These are phyloP conservation scores for Enteromius mattozi DNA, from an alignment of 2,797 vertebrate genomes.

Conservation along the genomic window DNA sequence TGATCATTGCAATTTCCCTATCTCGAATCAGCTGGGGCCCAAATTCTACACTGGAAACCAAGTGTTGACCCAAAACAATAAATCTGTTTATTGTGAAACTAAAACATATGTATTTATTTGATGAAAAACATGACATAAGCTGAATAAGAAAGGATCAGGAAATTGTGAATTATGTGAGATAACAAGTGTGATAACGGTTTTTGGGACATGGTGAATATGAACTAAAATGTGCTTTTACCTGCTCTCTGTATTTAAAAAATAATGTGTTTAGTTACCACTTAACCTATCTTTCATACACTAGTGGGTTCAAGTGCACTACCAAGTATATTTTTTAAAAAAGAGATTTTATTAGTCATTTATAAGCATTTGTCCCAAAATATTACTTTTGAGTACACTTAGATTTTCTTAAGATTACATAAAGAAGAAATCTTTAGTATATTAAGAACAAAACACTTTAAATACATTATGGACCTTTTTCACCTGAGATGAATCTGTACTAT, in stretches of 20 bases:
- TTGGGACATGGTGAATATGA: neutral
- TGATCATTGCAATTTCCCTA: neutral
- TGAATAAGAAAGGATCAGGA: too few relatives aligned
- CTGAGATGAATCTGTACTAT: neutral
- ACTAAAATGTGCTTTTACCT: neutral
- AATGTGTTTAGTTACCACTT: too few relatives aligned
- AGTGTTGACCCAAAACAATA: neutral
- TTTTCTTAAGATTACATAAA: neutral
- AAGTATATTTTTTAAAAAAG: too few relatives aligned
- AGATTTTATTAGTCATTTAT: neutral
- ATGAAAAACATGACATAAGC: neutral
- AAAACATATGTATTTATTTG: neutral
- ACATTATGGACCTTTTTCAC: neutral
- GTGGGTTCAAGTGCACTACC: too few relatives aligned
- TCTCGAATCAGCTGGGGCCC: conserved; percentile 10
- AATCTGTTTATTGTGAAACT: neutral
- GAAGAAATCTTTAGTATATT: neutral
- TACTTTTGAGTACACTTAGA: neutral
- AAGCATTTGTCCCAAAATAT: neutral
- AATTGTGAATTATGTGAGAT: too few relatives aligned
- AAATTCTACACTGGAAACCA: neutral
- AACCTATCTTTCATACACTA: too few relatives aligned
- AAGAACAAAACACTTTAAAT: neutral
- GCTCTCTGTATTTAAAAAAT: neutral
- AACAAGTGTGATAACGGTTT: neutral